Evolutionary conservation across 1,140 invertebrate genomes (phyloP), one percentile per base, ranked within the genome.

Genomic region (Macrostomum lignano): DNA sequence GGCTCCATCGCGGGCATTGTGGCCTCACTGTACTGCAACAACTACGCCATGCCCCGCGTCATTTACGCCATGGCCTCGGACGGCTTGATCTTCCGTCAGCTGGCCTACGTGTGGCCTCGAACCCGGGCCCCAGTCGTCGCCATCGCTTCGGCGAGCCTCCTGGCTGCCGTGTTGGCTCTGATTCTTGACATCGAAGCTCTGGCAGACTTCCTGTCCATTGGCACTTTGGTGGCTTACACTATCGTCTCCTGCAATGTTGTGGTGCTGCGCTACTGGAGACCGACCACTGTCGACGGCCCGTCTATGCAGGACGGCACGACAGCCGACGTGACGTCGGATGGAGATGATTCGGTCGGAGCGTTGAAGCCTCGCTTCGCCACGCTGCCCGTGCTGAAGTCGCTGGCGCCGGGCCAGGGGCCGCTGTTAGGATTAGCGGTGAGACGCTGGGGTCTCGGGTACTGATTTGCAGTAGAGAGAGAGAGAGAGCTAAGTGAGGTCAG

Each of bases 161-260:
- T n/a, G 2, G 37, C 74, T 23, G 72, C 71, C 1, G 31, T 74
- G 0, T 70, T 84, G 37, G 74, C 79, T 5, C 48, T 84, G 3
- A 47, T 82, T 13, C 74, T 86, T 46, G 76, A 88, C 51, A 65
- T 88, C 37, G 68, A 77, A 44, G 77, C 77, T 40, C 60, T 86
- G 10, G 76, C 86, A 1, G 79, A 88, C 45, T 79, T 84, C 44
- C 77, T 84, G 73, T 79, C 75, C 0, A 82, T 84, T 42, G 78
- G 78, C 1, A 84, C 77, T 0, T 62, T 84, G 6, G 51, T 81
- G 33, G 76, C 77, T 0, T 84, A 82, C 46, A 79, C 75, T 3
- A 76, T 82, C 20, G 77, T 84, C 1, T 74, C 74, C 36, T 72
- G 73, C 9, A 72, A 72, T 35, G 73, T 84, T 2, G 75, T 84